phyloP scores from a whole-genome alignment of 2,888 invertebrate genomes.

The Dione juno region DNA sequence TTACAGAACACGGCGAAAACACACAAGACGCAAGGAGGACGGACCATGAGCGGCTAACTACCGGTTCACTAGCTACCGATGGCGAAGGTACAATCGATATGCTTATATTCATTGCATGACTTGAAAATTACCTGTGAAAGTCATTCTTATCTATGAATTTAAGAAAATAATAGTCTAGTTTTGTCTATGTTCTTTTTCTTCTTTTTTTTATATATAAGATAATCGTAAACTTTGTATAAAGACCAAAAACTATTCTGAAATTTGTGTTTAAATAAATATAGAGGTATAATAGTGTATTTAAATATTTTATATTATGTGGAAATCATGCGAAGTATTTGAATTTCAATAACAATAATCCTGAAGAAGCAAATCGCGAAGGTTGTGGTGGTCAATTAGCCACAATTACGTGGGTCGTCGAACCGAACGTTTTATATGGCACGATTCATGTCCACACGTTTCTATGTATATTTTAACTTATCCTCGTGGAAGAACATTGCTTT shows the following conservation, averaged over 20 bases:
- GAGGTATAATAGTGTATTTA: background rate
- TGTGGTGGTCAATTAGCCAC: constrained; percentile 47
- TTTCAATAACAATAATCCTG: constrained; percentile 23
- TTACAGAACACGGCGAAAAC: constrained; percentile 82
- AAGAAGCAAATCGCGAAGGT: constrained; percentile 36
- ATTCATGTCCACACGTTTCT: constrained; percentile 1
- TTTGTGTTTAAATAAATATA: too few relatives aligned
- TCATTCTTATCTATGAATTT: background rate
- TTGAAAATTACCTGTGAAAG: background rate
- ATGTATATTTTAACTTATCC: constrained; percentile 10
- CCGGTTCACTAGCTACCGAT: constrained; percentile 91
- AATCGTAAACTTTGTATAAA: too few relatives aligned
- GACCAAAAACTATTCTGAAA: background rate
- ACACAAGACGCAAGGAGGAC: constrained; percentile 88
- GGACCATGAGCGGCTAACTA: constrained; percentile 85
- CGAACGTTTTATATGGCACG: constrained; percentile 22
- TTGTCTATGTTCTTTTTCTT: background rate
- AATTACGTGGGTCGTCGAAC: constrained; percentile 47
- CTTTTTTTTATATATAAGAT: background rate
- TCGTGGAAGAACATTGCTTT: background rate
- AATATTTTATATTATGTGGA: background rate
- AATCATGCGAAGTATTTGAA: background rate
- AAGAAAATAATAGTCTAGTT: too few relatives aligned
- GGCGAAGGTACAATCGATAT: constrained; percentile 86
- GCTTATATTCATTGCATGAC: constrained; percentile 15